These are phyloP conservation scores for Halotydeus destructor DNA, from an alignment of 1,140 invertebrate species.

Conservation along the genomic window DNA sequence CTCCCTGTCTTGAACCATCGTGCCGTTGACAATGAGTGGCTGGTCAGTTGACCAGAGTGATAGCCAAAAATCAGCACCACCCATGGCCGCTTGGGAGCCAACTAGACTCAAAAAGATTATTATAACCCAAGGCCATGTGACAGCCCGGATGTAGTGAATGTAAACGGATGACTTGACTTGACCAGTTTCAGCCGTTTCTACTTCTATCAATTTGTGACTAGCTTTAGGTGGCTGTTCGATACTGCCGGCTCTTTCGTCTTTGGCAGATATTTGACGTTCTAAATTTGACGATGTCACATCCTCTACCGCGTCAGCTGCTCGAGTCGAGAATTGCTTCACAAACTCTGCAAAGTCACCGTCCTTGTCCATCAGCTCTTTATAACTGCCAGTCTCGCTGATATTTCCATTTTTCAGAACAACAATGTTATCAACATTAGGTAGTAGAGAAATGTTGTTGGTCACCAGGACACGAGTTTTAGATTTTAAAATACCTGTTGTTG, in stretches of 20 bases:
- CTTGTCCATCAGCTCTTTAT: slow-evolving; percentile 21
- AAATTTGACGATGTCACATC: neutral
- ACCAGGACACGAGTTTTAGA: slow-evolving; percentile 24
- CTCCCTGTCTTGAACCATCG: slow-evolving; percentile 31
- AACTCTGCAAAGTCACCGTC: slow-evolving; percentile 29
- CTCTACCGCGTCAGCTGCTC: too few species aligned
- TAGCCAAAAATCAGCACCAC: slow-evolving; percentile 81
- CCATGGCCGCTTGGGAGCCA: slow-evolving; percentile 37
- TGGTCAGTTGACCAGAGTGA: slow-evolving; percentile 34
- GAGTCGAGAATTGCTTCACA: slow-evolving; percentile 52
- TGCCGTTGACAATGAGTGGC: slow-evolving; percentile 26
- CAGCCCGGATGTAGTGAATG: slow-evolving; percentile 28
- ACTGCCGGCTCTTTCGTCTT: slow-evolving; percentile 9
- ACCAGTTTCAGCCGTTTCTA: slow-evolving; percentile 70
- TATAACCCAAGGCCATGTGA: slow-evolving; percentile 14
- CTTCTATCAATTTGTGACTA: slow-evolving; percentile 49
- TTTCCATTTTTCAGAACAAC: slow-evolving; percentile 23
- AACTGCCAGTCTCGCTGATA: slow-evolving; percentile 24
- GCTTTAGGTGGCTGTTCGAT: slow-evolving; percentile 7
- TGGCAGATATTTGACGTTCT: neutral
- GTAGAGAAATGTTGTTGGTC: slow-evolving; percentile 22
- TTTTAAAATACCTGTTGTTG: slow-evolving; percentile 17
- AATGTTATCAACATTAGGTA: slow-evolving; percentile 24
- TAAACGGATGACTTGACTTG: slow-evolving; percentile 75
- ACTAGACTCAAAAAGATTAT: slow-evolving; percentile 16